A percentile compares a stretch with the other conserved stretches of the same genome.
Conservation (phyloP, 37 sponge, comb jelly and placozoan species). For the Oopsacas minuta region DNA sequence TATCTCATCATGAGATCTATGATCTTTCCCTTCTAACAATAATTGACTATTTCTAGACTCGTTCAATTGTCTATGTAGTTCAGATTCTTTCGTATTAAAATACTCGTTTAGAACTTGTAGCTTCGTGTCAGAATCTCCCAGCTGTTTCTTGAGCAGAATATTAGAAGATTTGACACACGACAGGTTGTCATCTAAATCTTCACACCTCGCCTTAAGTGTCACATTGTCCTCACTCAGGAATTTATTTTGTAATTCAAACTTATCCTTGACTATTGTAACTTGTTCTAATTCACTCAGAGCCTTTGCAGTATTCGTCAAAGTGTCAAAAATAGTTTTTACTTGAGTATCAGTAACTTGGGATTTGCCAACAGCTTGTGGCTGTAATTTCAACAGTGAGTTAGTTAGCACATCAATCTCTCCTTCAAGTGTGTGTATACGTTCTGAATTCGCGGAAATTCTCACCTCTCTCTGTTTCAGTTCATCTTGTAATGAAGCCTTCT, state of each 20-base stretch:
- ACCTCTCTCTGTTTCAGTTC: neutral
- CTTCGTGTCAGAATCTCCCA: neutral
- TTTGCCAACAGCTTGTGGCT: neutral
- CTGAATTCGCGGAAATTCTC: neutral
- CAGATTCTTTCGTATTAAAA: slow-evolving; percentile 6
- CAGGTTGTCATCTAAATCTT: slow-evolving; percentile 13
- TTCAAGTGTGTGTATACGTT: neutral
- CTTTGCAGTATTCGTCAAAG: neutral
- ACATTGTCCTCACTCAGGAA: neutral
- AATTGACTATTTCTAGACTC: neutral
- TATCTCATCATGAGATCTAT: neutral
- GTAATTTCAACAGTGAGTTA: neutral
- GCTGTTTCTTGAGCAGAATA: neutral
- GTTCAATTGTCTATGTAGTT: neutral
- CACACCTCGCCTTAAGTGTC: neutral
- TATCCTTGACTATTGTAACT: neutral
- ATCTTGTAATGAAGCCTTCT: neutral
- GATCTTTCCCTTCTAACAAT: neutral
- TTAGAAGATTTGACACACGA: neutral
- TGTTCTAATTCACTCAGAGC: slow-evolving; percentile 3
- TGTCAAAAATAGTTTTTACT: neutral
- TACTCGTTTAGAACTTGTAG: neutral
- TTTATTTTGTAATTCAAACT: neutral
- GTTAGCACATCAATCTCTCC: neutral
- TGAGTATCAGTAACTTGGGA: neutral